These are phyloP conservation scores for Papilio polytes DNA, from an alignment of 1,140 invertebrate genomes.

Conservation along the genomic window DNA sequence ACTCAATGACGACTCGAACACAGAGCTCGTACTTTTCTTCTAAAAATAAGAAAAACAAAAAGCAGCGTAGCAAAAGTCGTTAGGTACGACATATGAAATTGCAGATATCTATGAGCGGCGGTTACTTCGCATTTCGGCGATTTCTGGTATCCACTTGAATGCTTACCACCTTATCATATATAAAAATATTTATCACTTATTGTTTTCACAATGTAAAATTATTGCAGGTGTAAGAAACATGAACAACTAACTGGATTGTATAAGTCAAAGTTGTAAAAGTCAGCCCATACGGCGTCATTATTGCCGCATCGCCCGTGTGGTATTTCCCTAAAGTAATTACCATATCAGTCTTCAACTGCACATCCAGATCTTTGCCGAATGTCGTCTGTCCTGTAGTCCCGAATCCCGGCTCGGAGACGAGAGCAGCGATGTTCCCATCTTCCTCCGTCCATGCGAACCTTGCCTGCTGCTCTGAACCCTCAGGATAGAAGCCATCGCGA, in stretches of 20 bases:
- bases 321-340: constrained; percentile 43
- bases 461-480: constrained; percentile 64
- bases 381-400: constrained; percentile 65
- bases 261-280: not conserved
- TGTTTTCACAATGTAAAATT: no score
- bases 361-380: constrained; percentile 73
- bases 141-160: no score
- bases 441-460: constrained; percentile 76
- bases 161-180: no score
- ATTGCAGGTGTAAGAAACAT: not conserved
- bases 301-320: not conserved
- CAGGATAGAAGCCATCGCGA: constrained; percentile 66
- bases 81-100: not conserved
- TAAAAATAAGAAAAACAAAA: constrained; percentile 31
- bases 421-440: constrained; percentile 70
- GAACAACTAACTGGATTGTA: no score
- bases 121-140: no score
- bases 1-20: constrained; percentile 46
- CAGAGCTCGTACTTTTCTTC: constrained; percentile 59
- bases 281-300: not conserved
- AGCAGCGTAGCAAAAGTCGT: not conserved
- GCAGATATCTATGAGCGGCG: no score
- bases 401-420: constrained; percentile 72
- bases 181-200: no score
- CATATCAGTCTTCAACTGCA: constrained; percentile 58